Evolutionary conservation across 1,140 invertebrate genomes (phyloP).

Genomic region (Acromyrmex charruanus): DNA sequence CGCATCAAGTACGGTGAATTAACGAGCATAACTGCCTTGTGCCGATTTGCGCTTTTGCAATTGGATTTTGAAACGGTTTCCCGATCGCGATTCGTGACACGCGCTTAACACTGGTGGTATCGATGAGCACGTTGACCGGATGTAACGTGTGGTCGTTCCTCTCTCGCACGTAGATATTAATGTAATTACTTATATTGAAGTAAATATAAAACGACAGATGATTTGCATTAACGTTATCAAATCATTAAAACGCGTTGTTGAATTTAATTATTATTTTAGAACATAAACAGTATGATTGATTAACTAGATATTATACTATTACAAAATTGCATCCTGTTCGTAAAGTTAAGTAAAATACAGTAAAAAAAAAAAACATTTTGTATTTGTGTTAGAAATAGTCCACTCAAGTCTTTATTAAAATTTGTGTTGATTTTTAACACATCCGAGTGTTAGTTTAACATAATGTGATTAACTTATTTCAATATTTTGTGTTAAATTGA

Average conservation of each 20-base stretch:
- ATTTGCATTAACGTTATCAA: neutral
- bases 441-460: no score
- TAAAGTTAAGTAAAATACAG: no score
- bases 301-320: neutral
- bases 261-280: neutral
- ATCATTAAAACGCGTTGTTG: neutral
- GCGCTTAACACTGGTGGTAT: conserved; percentile 44
- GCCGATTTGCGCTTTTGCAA: conserved; percentile 73
- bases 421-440: no score
- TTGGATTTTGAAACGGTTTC: conserved; percentile 69
- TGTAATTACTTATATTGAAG: neutral
- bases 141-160: conserved; percentile 54
- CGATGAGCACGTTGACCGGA: conserved; percentile 57
- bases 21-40: conserved; percentile 76
- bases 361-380: no score
- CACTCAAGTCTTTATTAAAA: no score
- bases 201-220: neutral
- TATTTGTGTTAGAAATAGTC: no score
- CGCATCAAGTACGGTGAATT: conserved; percentile 28
- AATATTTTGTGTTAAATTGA: no score
- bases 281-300: neutral
- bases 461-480: no score
- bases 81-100: conserved; percentile 74
- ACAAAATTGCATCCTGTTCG: neutral
- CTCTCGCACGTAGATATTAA: conserved; percentile 24